Evolutionary conservation across 2,113 vertebrate genomes (phyloP).

Genomic region (sheep (Ovis aries)): ARS-UI_Ramb_v3.0 NC_056074.1:29060001-29060500

Average conservation of each 20-base stretch:
- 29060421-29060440: neutral
- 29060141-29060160: neutral
- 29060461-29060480: neutral
- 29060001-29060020: neutral
- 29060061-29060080: neutral
- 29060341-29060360: neutral
- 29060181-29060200: neutral
- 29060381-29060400: neutral
- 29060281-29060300: neutral
- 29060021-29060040: neutral
- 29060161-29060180: neutral
- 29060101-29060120: neutral
- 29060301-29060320: neutral
- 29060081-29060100: neutral
- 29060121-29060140: neutral
- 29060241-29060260: neutral
- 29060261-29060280: neutral
- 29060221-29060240: neutral
- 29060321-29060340: neutral
- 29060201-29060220: neutral
- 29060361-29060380: neutral
- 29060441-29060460: neutral
- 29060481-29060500: neutral
- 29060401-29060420: fast-evolving
- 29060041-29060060: neutral